Conservation (phyloP, 2,888 invertebrate genomes). For the Phoenoteleia sp. region DNA sequence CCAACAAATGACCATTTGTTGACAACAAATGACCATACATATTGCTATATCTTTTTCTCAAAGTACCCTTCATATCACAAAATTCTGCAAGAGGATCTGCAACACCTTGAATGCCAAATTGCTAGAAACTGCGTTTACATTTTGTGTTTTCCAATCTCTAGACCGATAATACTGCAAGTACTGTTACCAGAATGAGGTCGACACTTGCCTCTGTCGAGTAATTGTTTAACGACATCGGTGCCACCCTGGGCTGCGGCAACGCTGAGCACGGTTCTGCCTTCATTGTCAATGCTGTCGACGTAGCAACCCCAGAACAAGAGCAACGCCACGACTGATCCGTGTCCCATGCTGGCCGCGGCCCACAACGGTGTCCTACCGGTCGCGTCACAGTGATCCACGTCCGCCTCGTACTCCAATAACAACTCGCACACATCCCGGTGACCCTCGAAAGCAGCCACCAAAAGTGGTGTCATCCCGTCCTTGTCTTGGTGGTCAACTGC, state of each 20-base stretch:
- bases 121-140: too few species aligned
- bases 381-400: conserved; percentile 95
- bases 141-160: too few species aligned
- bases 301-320: conserved; percentile 98
- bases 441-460: conserved; percentile 98
- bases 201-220: conserved; percentile 93
- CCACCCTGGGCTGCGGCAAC: conserved; percentile 95
- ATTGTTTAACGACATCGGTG: conserved; percentile 95
- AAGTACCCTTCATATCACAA: too few species aligned
- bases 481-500: conserved; percentile 94
- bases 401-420: conserved; percentile 94
- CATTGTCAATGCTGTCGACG: conserved; percentile 97
- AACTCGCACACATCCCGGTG: conserved; percentile 94
- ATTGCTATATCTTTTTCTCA: too few species aligned
- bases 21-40: too few species aligned
- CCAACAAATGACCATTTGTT: too few species aligned
- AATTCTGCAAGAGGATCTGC: too few species aligned
- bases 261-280: conserved; percentile 96
- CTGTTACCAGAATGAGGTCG: conserved; percentile 30
- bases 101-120: too few species aligned
- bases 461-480: conserved; percentile 95
- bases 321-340: conserved; percentile 94
- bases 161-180: too few species aligned
- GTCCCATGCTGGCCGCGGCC: conserved; percentile 98
- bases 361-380: conserved; percentile 97